These are phyloP conservation scores for Drosophila subobscura DNA, from an alignment of 1,140 invertebrate genomes.

Conservation along the genomic window DNA sequence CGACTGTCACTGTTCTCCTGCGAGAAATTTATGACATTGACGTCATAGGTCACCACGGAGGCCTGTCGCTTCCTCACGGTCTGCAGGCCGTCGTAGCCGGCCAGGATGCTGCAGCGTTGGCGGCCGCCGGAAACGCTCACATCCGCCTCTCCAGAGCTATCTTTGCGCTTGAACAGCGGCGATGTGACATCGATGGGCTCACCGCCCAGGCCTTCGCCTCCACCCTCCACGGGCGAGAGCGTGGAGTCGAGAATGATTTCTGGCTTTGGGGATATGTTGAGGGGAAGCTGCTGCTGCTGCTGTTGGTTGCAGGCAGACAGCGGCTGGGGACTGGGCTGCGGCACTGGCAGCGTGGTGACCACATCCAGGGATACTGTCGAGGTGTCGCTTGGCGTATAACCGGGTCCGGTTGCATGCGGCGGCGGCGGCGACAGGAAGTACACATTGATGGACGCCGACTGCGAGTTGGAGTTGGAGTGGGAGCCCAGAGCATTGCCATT, in stretches of 20 bases:
- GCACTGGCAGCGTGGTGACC: constrained; percentile 69
- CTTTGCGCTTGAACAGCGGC: constrained; percentile 73
- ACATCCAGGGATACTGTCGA: constrained; percentile 80
- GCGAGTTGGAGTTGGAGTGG: constrained; percentile 12
- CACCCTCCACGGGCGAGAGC: constrained; percentile 71
- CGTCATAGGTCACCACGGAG: constrained; percentile 83
- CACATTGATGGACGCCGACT: constrained; percentile 75
- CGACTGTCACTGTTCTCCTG: constrained; percentile 80
- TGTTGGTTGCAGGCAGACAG: not conserved
- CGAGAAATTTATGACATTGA: constrained; percentile 83
- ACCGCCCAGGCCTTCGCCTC: constrained; percentile 14
- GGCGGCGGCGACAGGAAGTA: constrained; percentile 82
- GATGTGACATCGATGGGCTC: constrained; percentile 76
- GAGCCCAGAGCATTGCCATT: constrained; percentile 23
- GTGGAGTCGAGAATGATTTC: constrained; percentile 83
- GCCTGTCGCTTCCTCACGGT: constrained; percentile 78
- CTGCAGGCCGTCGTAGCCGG: constrained; percentile 75
- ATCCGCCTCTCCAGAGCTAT: constrained; percentile 65
- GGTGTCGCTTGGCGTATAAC: constrained; percentile 70
- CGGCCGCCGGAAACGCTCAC: constrained; percentile 59
- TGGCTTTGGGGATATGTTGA: constrained; percentile 76
- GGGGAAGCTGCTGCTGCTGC: constrained; percentile 10
- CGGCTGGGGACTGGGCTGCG: constrained; percentile 31
- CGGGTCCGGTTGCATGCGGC: constrained; percentile 60
- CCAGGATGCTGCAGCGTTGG: constrained; percentile 70